Evolutionary conservation across 2,113 vertebrate genomes (phyloP).

Genomic region (Cephalopterus ornatus): DNA sequence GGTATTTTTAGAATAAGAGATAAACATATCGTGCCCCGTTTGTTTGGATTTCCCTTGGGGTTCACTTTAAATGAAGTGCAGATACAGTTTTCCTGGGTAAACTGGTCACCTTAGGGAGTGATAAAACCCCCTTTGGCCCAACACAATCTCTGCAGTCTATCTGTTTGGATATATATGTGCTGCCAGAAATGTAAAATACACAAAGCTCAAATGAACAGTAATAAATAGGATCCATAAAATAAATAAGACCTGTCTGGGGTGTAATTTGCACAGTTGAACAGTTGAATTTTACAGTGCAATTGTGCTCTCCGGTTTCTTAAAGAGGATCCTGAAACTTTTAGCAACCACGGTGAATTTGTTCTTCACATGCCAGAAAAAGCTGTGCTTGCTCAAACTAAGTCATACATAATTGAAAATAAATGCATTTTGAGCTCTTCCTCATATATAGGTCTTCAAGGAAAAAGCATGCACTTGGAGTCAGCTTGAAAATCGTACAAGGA

Average conservation of each 20-base stretch:
- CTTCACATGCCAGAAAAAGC: background rate
- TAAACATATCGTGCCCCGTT: slow-evolving; percentile 27
- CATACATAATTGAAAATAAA: background rate
- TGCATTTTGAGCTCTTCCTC: background rate
- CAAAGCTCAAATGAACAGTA: slow-evolving; percentile 60
- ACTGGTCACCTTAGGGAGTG: slow-evolving; percentile 23
- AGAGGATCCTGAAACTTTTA: slow-evolving; percentile 24
- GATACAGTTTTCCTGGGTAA: slow-evolving; percentile 51
- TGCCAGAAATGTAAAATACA: slow-evolving; percentile 62
- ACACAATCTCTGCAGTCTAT: background rate
- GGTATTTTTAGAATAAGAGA: background rate
- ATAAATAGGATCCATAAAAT: slow-evolving; percentile 67
- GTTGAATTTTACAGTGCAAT: slow-evolving; percentile 41
- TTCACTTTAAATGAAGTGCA: slow-evolving; percentile 51
- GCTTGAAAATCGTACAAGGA: background rate
- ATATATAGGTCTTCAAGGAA: background rate
- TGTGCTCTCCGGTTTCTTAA: slow-evolving; percentile 24
- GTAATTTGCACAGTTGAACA: slow-evolving; percentile 50
- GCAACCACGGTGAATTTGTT: background rate
- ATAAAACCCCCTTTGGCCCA: slow-evolving; percentile 45
- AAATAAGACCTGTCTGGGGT: slow-evolving; percentile 60
- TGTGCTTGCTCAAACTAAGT: background rate
- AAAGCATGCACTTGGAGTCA: background rate
- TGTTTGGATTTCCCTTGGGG: slow-evolving; percentile 38
- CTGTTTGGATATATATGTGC: slow-evolving; percentile 41